Percentiles rank a stretch among this genome's conserved stretches.
Conservation (phyloP, 2,113 vertebrate genomes). For the Oophaga pumilio region DNA sequence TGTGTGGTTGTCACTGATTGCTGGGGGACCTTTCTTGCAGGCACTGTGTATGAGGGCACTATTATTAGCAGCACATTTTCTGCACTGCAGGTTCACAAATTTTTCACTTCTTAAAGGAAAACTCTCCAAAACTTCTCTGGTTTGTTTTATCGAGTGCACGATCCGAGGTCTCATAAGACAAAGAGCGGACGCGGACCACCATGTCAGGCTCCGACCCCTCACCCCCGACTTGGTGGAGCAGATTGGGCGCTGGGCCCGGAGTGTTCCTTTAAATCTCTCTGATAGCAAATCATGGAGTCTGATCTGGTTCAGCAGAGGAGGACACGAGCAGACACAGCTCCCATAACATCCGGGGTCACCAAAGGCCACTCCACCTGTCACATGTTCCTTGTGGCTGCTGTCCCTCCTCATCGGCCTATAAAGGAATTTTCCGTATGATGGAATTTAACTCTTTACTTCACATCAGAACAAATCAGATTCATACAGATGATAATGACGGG, state of each 20-base stretch:
- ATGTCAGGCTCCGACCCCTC: too few species aligned
- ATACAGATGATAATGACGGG: background rate
- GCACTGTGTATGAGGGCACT: background rate
- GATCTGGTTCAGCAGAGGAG: background rate
- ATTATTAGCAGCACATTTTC: too few species aligned
- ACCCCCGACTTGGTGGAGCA: too few species aligned
- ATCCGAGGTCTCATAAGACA: too few species aligned
- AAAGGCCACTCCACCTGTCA: background rate
- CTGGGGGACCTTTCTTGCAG: background rate
- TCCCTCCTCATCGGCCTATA: background rate
- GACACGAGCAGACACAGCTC: background rate
- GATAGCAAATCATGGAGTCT: background rate
- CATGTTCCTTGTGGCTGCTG: background rate
- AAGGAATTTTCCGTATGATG: background rate
- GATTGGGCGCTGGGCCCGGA: too few species aligned
- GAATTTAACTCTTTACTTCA: background rate
- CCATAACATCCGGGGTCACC: background rate
- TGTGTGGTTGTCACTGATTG: too few species aligned
- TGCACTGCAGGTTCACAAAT: background rate
- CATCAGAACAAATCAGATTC: background rate
- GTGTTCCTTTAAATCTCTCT: background rate
- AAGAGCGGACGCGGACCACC: too few species aligned
- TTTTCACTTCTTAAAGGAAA: too few species aligned
- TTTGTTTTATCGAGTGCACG: too few species aligned
- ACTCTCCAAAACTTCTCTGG: too few species aligned